phyloP scores from a whole-genome alignment of 2,113 vertebrate genomes.

The Rattus norvegicus region DNA sequence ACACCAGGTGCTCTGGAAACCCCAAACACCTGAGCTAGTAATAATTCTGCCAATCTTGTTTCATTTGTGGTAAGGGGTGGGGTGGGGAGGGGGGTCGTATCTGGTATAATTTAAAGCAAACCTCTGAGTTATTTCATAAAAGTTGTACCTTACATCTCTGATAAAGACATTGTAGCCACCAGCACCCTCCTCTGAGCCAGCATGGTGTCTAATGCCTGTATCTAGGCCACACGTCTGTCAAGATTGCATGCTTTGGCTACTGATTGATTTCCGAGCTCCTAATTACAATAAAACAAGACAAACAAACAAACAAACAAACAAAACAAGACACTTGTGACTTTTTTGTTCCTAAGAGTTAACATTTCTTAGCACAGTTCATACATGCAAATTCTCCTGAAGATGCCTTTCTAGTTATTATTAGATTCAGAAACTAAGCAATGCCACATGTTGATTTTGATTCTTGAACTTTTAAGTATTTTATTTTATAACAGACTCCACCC shows the following conservation, averaged over 20 bases:
- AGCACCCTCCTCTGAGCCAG: background rate
- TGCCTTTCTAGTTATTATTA: conserved; percentile 13
- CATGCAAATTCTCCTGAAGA: conserved; percentile 35
- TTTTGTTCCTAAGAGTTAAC: conserved; percentile 21
- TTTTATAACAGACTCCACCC: background rate
- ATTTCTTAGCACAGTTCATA: conserved; percentile 47
- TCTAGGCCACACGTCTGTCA: background rate
- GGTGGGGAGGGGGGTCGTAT: background rate
- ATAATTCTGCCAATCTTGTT: conserved; percentile 13
- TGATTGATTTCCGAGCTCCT: background rate
- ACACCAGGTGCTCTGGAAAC: conserved; percentile 13
- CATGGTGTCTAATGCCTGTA: background rate
- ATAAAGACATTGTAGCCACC: background rate
- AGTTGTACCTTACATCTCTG: background rate
- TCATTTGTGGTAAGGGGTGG: background rate
- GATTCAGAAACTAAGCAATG: conserved; percentile 15
- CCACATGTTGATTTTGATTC: background rate
- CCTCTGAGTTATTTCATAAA: background rate
- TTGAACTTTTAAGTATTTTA: conserved; percentile 35
- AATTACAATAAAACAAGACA: background rate
- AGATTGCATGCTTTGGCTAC: background rate
- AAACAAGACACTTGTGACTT: background rate
- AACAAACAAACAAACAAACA: background rate
- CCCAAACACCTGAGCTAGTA: too few relatives aligned
- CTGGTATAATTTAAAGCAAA: conserved; percentile 45